Conservation (phyloP, 1,140 invertebrate species). For the Hestina assimilis region DNA sequence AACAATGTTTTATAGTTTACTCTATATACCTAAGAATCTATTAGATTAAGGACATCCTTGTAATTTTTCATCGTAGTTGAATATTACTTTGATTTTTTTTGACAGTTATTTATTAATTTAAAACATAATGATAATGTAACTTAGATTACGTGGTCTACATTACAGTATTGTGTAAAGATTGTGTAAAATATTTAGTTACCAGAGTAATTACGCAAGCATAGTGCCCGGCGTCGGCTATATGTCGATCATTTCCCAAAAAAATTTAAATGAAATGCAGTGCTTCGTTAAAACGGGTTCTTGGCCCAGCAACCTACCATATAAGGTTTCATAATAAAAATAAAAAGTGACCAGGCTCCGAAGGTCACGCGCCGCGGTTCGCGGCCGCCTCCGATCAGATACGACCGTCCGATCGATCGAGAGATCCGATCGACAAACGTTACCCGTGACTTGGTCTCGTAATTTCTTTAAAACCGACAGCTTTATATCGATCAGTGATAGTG, state of each 20-base stretch:
- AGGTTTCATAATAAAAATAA: conserved; percentile 47
- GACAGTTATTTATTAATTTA: no score
- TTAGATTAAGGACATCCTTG: no score
- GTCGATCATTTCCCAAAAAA: not conserved
- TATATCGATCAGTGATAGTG: conserved; percentile 13
- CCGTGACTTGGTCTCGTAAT: conserved; percentile 6
- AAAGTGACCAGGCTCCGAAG: conserved; percentile 37
- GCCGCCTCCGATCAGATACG: conserved; percentile 13
- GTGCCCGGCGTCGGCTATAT: not conserved
- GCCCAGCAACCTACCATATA: conserved; percentile 46
- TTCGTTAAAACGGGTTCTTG: not conserved
- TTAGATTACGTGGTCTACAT: no score
- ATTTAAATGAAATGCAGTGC: not conserved
- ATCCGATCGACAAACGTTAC: not conserved
- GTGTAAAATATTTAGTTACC: no score
- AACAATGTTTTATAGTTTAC: no score
- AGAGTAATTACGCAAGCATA: not conserved
- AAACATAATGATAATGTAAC: no score
- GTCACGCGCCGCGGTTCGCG: conserved; percentile 20
- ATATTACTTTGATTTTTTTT: no score
- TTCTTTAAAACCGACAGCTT: conserved; percentile 8
- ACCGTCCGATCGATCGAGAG: not conserved
- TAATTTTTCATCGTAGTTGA: no score
- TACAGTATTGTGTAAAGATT: no score
- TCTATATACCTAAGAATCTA: no score